Conservation (phyloP, 2,797 vertebrate species). For the Cossypha niveicapilla region DNA sequence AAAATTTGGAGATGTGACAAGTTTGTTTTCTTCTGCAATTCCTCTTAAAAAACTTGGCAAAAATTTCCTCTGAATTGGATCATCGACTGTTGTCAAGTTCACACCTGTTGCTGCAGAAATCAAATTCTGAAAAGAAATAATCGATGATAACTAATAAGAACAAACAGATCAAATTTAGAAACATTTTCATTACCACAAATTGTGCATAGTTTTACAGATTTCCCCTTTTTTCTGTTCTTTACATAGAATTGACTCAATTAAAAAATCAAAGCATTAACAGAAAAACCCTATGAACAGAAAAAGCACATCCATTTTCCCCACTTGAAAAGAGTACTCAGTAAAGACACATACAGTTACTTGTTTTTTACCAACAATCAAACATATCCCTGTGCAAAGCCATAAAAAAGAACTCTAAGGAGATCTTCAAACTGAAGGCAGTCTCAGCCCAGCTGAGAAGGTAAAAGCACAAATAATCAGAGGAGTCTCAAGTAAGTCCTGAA, state of each 20-base stretch:
- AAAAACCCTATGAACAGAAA: neutral
- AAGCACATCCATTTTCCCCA: neutral
- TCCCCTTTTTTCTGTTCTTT: neutral
- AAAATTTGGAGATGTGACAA: slow-evolving; percentile 95
- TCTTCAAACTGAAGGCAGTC: neutral
- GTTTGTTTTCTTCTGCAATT: slow-evolving; percentile 95
- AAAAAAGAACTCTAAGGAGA: neutral
- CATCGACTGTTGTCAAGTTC: slow-evolving; percentile 94
- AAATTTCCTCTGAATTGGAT: slow-evolving; percentile 95
- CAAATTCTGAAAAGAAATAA: slow-evolving; percentile 83
- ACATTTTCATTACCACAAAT: neutral
- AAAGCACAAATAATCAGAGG: neutral
- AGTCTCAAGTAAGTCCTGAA: neutral
- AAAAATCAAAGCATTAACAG: neutral
- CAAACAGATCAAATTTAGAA: neutral
- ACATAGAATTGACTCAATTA: neutral
- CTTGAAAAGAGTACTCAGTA: neutral
- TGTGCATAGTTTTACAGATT: neutral
- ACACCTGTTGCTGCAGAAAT: slow-evolving; percentile 97
- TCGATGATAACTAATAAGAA: neutral
- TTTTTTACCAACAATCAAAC: neutral
- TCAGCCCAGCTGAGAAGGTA: neutral
- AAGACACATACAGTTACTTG: neutral
- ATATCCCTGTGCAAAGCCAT: neutral
- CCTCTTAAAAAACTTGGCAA: slow-evolving; percentile 93